These are phyloP conservation scores for Panzeria rudis DNA, from an alignment of 2,888 invertebrate species.

Conservation along the genomic window DNA sequence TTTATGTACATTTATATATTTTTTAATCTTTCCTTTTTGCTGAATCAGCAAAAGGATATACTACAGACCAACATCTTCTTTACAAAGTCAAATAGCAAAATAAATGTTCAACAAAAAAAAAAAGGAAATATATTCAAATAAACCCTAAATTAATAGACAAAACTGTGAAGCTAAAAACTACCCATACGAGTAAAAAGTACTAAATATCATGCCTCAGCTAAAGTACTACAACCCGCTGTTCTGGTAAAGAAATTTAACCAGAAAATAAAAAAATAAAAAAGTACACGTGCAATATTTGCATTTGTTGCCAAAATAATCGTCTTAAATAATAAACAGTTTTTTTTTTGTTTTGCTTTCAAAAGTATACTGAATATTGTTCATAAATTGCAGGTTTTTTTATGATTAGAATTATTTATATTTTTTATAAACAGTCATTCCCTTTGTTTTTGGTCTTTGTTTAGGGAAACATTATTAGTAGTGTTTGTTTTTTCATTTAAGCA, in stretches of 20 bases:
- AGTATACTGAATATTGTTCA: slow-evolving; percentile 32
- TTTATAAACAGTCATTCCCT: slow-evolving; percentile 13
- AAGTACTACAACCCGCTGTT: slow-evolving; percentile 59
- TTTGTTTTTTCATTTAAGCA: background rate
- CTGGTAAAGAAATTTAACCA: slow-evolving; percentile 4
- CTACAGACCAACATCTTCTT: slow-evolving; percentile 64
- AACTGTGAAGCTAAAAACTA: slow-evolving; percentile 55
- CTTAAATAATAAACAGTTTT: slow-evolving; percentile 67
- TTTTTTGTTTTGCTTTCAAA: slow-evolving; percentile 1
- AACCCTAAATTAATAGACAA: slow-evolving; percentile 69
- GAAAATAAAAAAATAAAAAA: slow-evolving; percentile 38
- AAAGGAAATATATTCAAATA: slow-evolving; percentile 54
- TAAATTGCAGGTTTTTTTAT: slow-evolving; percentile 64
- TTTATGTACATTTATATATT: slow-evolving; percentile 2
- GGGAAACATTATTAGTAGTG: slow-evolving; percentile 36
- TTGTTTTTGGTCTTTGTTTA: slow-evolving; percentile 55
- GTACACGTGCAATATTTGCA: slow-evolving; percentile 72
- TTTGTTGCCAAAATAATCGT: slow-evolving; percentile 71
- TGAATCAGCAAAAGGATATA: slow-evolving; percentile 67
- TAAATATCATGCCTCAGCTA: slow-evolving; percentile 18
- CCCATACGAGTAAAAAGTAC: slow-evolving; percentile 53
- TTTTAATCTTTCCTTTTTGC: slow-evolving; percentile 58
- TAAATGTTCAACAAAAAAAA: slow-evolving; percentile 44
- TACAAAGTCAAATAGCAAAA: slow-evolving; percentile 67
- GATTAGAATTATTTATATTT: slow-evolving; percentile 55